Conservation (phyloP, 2,797 vertebrate species). For the Neosilurus hyrtlii region DNA sequence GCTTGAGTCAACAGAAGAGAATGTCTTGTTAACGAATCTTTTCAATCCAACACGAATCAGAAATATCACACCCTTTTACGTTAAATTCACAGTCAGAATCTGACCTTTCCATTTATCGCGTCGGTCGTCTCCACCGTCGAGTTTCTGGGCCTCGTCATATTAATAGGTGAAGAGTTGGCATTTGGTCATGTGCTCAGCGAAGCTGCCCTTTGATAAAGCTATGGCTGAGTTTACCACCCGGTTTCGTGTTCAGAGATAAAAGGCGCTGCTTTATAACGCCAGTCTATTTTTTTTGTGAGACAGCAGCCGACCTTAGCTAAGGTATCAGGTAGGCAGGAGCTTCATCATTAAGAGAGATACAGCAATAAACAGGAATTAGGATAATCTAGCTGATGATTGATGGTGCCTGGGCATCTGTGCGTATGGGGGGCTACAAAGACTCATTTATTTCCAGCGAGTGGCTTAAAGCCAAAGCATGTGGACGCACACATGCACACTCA, state of each 20-base stretch:
- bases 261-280: conserved; percentile 15
- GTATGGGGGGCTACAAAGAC: conserved; percentile 38
- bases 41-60: neutral
- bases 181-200: conserved; percentile 58
- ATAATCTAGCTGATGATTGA: conserved; percentile 63
- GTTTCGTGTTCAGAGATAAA: conserved; percentile 34
- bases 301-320: conserved; percentile 35
- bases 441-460: conserved; percentile 46
- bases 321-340: conserved; percentile 31
- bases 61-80: conserved; percentile 43
- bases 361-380: conserved; percentile 61
- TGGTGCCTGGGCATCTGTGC: conserved; percentile 44
- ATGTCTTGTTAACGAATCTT: conserved; percentile 32
- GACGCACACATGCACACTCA: neutral
- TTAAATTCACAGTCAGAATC: conserved; percentile 41
- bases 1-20: neutral
- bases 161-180: conserved; percentile 45
- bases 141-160: conserved; percentile 40
- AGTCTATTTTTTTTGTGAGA: conserved; percentile 23
- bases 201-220: conserved; percentile 47
- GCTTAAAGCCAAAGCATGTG: conserved; percentile 40
- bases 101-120: conserved; percentile 38
- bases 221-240: conserved; percentile 56
- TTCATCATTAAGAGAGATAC: conserved; percentile 46
- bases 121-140: conserved; percentile 14